Base-by-base conservation (phyloP, 2,113 vertebrate genomes). In the Eulemur rufifrons region DNA sequence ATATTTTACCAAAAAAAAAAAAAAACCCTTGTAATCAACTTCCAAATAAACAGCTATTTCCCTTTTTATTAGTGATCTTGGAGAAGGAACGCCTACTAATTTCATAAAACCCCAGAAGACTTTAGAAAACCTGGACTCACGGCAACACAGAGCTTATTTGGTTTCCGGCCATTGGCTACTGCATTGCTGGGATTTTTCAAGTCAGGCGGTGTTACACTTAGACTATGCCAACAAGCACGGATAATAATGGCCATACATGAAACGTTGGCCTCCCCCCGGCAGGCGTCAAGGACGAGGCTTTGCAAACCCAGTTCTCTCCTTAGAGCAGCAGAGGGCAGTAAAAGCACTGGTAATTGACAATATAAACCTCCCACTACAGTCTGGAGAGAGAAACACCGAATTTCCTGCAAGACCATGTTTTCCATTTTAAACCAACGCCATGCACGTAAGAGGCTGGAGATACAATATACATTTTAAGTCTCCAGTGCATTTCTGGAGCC, bases 281-380 rank as follows among this genome's bases (percentile, higher is more conserved):
- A n/a, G 52, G 66, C 13, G 2, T 11, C 13, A 45, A 47, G 39
- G 2, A 25, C 11, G 0, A 29, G 34, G 32, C 64, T 42, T 73
- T 66, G 69, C 84, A 59, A 54, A 27, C 1, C 1, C 77, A 88
- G 23, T 56, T 47, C 42, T 84, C 92, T 88, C 7, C 3, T 11
- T 86, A 8, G 39, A 86, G 42, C 98, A 98, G 97, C 8, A 98
- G 98, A 93, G 97, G 98, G 98, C 98, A 98, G 97, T 91, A 80
- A 95, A 95, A 74, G 32, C 95, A 34, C 69, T 34, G 0, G 37
- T 8, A 1, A 66, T 17, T 2, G 2, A 82, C 12, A 11, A n/a
- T 27, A 59, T 37, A 59, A 89, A 25, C 2, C 3, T 34, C 84
- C 68, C 6, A 2, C 27, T 64, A 78, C 42, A 23, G 59, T 25